Percentiles rank a stretch among this genome's conserved stretches.
Evolutionary conservation across 2,888 invertebrate species (phyloP).

Genomic region (Agonum fuliginosum): DNA sequence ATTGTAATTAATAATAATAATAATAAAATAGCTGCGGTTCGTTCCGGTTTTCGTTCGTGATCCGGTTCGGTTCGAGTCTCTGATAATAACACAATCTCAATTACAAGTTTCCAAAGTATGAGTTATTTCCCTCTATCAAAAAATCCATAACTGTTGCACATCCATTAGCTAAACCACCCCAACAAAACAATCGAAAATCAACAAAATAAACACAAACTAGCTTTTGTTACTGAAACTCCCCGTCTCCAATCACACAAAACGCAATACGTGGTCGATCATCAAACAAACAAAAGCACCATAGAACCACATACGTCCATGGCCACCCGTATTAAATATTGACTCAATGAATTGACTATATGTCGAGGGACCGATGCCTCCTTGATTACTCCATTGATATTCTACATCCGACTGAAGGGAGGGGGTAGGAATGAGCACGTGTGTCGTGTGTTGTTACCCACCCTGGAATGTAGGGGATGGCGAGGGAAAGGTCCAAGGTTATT

Average conservation of each 20-base stretch:
- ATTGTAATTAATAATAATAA: too few species aligned
- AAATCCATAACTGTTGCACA: not conserved
- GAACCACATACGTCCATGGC: not conserved
- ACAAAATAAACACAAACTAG: conserved; percentile 2
- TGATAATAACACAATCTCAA: too few species aligned
- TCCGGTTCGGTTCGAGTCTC: too few species aligned
- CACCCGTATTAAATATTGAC: conserved; percentile 46
- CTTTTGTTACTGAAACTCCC: not conserved
- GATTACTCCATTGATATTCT: conserved; percentile 50
- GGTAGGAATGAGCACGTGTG: conserved; percentile 12
- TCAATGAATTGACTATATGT: conserved; percentile 38
- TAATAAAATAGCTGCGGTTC: too few species aligned
- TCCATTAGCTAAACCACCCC: not conserved
- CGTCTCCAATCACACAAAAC: not conserved
- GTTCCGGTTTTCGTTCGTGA: too few species aligned
- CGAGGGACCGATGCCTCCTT: conserved; percentile 7
- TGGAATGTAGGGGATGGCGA: conserved; percentile 23
- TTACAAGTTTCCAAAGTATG: too few species aligned
- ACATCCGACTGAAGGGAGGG: not conserved
- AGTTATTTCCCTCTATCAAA: not conserved
- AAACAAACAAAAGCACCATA: not conserved
- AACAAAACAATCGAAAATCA: not conserved
- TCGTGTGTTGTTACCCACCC: not conserved
- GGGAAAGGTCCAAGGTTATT: too few species aligned
- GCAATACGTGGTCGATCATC: not conserved